Conservation (phyloP, 2,888 invertebrate genomes). For the Eurois occulta region DNA sequence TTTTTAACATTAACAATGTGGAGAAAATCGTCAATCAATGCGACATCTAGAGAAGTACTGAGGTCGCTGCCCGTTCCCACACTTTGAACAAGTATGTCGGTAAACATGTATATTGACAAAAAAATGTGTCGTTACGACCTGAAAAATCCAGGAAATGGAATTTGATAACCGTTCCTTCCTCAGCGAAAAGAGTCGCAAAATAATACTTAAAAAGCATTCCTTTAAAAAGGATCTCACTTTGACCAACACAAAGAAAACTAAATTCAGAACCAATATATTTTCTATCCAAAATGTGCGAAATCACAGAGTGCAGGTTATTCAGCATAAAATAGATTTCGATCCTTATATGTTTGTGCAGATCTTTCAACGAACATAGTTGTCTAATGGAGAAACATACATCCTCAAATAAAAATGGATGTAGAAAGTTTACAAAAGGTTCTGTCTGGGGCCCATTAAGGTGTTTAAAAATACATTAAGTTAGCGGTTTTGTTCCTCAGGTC, state of each 20-base stretch:
- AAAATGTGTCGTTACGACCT: not conserved
- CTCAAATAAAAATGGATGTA: not conserved
- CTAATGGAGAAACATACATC: not conserved
- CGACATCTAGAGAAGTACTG: no score
- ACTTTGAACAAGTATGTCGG: no score
- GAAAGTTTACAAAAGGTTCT: not conserved
- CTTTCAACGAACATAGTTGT: not conserved
- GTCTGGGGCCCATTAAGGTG: not conserved
- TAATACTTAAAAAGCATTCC: not conserved
- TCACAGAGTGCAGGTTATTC: not conserved
- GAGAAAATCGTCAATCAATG: no score
- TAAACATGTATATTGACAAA: no score
- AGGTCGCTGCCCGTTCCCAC: no score
- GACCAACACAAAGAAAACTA: not conserved
- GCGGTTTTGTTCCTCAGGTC: not conserved
- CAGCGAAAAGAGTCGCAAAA: no score
- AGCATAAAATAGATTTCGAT: not conserved
- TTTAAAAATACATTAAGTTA: not conserved
- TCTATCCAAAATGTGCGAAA: not conserved
- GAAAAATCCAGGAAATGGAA: not conserved
- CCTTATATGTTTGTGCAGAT: not conserved
- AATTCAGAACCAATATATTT: not conserved
- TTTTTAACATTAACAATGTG: no score
- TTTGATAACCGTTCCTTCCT: not conserved
- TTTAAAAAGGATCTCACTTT: not conserved